These are phyloP conservation scores for Silurus meridionalis DNA, from an alignment of 2,113 vertebrate genomes.

Conservation along the genomic window DNA sequence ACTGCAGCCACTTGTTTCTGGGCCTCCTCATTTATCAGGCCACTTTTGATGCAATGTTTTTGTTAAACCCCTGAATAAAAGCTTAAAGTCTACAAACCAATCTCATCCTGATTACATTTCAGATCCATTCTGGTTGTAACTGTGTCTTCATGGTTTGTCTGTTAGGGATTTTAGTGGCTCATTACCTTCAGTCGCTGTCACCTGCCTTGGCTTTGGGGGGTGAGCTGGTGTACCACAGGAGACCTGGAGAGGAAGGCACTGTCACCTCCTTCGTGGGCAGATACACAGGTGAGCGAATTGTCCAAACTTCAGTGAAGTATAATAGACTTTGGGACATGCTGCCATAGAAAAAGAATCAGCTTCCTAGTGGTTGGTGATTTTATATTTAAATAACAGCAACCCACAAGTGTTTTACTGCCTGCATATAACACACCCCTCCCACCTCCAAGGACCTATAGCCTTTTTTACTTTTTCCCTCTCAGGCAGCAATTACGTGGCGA, in stretches of 20 bases:
- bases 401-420: background rate
- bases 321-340: background rate
- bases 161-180: conserved; percentile 83
- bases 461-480: conserved; percentile 12
- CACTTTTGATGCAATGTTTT: too few relatives aligned
- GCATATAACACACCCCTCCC: too few relatives aligned
- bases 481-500: conserved; percentile 85
- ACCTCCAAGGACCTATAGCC: background rate
- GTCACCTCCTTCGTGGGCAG: conserved; percentile 84
- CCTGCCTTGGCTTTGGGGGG: conserved; percentile 82
- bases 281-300: conserved; percentile 75
- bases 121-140: background rate
- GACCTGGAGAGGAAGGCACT: conserved; percentile 85
- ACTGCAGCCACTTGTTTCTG: too few relatives aligned
- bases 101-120: too few relatives aligned
- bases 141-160: background rate
- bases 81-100: too few relatives aligned
- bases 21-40: too few relatives aligned
- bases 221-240: conserved; percentile 85
- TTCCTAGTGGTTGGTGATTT: background rate
- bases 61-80: too few relatives aligned
- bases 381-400: background rate
- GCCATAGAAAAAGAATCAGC: background rate
- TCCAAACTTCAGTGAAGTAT: background rate
- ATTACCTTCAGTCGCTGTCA: conserved; percentile 86